Percentiles rank a stretch among this genome's conserved stretches.
Evolutionary conservation across 2,888 invertebrate species (phyloP).

Genomic region (Imbricaverruca yamaguchii): DNA sequence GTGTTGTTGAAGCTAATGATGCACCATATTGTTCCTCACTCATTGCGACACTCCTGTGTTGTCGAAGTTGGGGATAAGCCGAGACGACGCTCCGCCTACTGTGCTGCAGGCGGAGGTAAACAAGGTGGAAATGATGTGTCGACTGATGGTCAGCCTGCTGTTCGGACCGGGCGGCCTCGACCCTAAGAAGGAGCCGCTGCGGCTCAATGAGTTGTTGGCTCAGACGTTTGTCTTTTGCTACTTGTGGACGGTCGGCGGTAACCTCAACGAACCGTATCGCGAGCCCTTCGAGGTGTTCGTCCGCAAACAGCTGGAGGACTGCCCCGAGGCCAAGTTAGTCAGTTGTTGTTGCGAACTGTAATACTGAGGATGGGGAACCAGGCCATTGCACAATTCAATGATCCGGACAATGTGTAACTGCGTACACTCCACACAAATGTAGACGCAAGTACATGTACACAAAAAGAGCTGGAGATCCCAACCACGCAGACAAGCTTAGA

Average conservation of each 20-base stretch:
- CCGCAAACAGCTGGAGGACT: slow-evolving; percentile 60
- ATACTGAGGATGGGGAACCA: too few species aligned
- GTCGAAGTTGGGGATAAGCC: too few species aligned
- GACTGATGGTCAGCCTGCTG: background rate
- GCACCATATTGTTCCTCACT: too few species aligned
- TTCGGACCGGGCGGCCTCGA: background rate
- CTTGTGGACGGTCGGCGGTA: slow-evolving; percentile 72
- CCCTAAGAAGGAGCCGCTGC: background rate
- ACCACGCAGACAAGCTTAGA: too few species aligned
- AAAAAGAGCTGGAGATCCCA: too few species aligned
- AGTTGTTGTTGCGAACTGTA: background rate
- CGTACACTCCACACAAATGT: too few species aligned
- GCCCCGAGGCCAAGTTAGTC: slow-evolving; percentile 55
- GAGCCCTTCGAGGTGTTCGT: slow-evolving; percentile 61
- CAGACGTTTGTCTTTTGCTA: slow-evolving; percentile 69
- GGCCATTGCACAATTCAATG: too few species aligned
- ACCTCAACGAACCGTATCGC: slow-evolving; percentile 51
- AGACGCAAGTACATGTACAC: too few species aligned
- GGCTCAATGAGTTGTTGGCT: slow-evolving; percentile 42
- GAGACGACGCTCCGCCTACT: too few species aligned
- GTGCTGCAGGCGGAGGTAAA: background rate
- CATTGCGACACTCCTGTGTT: too few species aligned
- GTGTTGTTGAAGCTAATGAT: too few species aligned
- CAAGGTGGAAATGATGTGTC: slow-evolving; percentile 8
- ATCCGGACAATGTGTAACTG: too few species aligned